Evolutionary conservation across 1,140 invertebrate species (phyloP), one percentile per base, ranked within the genome.

Genomic region (Nilaparvata lugens): DNA sequence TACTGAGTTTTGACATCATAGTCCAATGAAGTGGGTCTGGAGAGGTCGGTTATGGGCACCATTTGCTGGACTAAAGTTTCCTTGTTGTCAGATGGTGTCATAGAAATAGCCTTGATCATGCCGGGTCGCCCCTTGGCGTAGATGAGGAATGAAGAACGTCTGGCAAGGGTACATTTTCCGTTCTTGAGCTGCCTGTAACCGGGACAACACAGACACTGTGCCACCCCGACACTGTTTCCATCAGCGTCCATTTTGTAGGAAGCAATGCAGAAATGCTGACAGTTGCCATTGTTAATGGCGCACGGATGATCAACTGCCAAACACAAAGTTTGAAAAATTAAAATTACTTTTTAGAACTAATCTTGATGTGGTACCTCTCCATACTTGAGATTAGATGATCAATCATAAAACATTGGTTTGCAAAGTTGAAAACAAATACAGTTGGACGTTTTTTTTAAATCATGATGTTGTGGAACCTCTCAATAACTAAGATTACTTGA

Each of bases 251-350:
- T 74, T 40, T 77, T 78, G 77, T 81, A 85, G 9, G 76, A 65
- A 4, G 83, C 77, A 52, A 82, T 76, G 74, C 89, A 92, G 52
- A 88, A 76, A 73, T 91, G 88, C 62, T 83, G 80, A 75, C 88
- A 91, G 51, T 82, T 82, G 66, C 85, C 86, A 69, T 86, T 86
- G 59, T 77, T 64, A 25, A 73, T 73, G 63, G 80, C 77, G 72
- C 90, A 93, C 38, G 87, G 87, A 76, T 91, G 87, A 13, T 78
- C 69, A 63, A 81, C 81, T 80, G 66, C 48, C 73, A 69, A 60
- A 63, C 57, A 62, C 24, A 62, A 38, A 54, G 65, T 28, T 28
- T 7, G 3, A 28, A 28, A 28, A 28, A 28, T 7, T 28, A 28
- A 28, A 4, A 28, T n/a, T n/a, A n/a, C n/a, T n/a, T n/a, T n/a